Evolutionary conservation across 2,113 vertebrate species (phyloP).

Genomic region (Centrocercus urophasianus): DNA sequence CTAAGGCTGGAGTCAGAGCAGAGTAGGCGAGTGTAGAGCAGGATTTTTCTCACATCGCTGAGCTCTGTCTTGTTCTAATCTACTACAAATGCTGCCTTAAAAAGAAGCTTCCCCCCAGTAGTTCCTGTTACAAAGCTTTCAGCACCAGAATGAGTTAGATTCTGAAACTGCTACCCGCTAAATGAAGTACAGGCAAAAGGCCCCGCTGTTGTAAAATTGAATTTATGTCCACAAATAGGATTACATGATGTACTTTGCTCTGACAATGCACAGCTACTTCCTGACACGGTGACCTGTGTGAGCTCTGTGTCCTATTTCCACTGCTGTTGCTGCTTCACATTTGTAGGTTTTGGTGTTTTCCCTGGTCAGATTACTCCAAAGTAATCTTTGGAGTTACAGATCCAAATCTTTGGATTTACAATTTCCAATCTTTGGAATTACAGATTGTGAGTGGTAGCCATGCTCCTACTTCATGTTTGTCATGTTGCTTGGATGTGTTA

Average conservation of each 20-base stretch:
- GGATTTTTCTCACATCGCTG: background rate
- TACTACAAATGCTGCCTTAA: background rate
- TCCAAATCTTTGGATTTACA: no score
- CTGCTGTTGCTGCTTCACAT: background rate
- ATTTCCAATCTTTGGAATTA: background rate
- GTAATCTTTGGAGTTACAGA: no score
- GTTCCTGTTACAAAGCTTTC: background rate
- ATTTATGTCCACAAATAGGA: background rate
- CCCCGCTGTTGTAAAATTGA: background rate
- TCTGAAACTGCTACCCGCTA: background rate
- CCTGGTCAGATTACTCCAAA: background rate
- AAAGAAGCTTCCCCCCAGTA: background rate
- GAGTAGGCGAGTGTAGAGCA: accelerated
- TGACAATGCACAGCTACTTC: background rate
- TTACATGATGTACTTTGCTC: background rate
- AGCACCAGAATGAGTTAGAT: background rate
- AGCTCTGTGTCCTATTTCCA: background rate
- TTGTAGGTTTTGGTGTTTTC: background rate
- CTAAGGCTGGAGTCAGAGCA: background rate
- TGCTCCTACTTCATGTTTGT: background rate
- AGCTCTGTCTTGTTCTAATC: background rate
- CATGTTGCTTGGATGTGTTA: background rate
- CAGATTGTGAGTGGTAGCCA: background rate
- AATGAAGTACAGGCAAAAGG: background rate
- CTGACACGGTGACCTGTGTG: background rate